Percentiles rank a stretch among this genome's conserved stretches.
Conservation (phyloP, 2,888 invertebrate species). For the Melieria picta region DNA sequence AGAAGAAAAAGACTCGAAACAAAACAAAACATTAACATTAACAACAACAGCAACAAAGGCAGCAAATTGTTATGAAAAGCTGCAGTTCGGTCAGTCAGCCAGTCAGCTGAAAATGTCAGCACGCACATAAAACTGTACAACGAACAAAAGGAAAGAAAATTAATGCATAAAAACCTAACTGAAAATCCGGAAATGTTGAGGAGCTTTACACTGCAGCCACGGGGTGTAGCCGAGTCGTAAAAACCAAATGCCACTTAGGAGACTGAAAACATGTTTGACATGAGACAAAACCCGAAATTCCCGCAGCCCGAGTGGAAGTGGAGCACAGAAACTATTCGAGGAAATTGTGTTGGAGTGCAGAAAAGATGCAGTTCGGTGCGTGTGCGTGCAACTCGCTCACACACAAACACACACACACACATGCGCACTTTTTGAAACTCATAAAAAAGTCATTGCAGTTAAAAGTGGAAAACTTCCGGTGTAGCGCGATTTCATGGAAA, state of each 20-base stretch:
- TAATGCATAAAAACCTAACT: constrained; percentile 30
- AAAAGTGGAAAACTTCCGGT: constrained; percentile 57
- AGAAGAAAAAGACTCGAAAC: too few relatives aligned
- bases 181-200: constrained; percentile 27
- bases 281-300: constrained; percentile 10
- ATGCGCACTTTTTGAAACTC: constrained; percentile 36
- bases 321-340: too few relatives aligned
- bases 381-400: constrained; percentile 15
- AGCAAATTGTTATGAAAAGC: too few relatives aligned
- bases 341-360: too few relatives aligned
- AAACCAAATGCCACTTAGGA: background rate
- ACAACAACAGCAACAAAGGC: too few relatives aligned
- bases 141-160: too few relatives aligned
- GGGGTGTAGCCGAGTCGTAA: too few relatives aligned
- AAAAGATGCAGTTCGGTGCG: too few relatives aligned
- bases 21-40: too few relatives aligned
- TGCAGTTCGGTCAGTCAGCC: too few relatives aligned
- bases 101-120: too few relatives aligned
- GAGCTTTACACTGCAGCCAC: background rate
- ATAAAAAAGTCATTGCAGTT: constrained; percentile 52
- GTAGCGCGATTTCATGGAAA: constrained; percentile 49
- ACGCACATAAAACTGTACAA: too few relatives aligned
- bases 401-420: background rate
- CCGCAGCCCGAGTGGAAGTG: constrained; percentile 10
- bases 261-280: background rate